Conservation (phyloP, 2,113 vertebrate species). For the Myocastor coypus region DNA sequence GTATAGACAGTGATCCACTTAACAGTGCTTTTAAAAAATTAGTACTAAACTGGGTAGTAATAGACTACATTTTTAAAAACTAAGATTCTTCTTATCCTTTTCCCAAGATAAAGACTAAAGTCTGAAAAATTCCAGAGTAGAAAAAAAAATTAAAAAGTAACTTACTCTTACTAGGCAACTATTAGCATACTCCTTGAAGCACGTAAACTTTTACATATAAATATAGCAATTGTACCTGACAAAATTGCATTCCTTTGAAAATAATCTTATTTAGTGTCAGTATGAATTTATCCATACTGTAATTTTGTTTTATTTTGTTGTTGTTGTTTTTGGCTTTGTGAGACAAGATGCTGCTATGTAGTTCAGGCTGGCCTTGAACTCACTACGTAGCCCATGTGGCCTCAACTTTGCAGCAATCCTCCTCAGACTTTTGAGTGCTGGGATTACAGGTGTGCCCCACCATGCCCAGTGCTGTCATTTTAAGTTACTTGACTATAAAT, state of each 20-base stretch:
- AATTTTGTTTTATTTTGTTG: background rate
- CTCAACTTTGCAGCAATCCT: background rate
- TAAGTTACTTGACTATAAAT: constrained; percentile 6
- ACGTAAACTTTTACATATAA: constrained; percentile 64
- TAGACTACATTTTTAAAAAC: background rate
- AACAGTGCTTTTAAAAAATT: background rate
- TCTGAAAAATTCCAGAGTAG: constrained; percentile 10
- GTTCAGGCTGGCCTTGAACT: background rate
- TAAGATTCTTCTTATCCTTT: background rate
- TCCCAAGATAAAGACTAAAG: constrained; percentile 40
- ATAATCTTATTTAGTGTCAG: background rate
- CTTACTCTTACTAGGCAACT: background rate
- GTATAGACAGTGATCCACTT: background rate
- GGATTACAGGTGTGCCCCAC: background rate
- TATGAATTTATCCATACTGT: constrained; percentile 18
- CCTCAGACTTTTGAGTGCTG: background rate
- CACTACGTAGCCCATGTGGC: background rate
- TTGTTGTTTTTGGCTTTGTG: background rate
- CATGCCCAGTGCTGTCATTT: background rate
- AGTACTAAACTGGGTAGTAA: constrained; percentile 21
- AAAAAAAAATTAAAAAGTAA: constrained; percentile 44
- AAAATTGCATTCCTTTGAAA: constrained; percentile 41
- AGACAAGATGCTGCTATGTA: background rate
- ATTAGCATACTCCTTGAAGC: background rate
- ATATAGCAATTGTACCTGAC: background rate